phyloP scores from a whole-genome alignment of 2,113 vertebrate genomes.

The Ivindomyrus marchei region DNA sequence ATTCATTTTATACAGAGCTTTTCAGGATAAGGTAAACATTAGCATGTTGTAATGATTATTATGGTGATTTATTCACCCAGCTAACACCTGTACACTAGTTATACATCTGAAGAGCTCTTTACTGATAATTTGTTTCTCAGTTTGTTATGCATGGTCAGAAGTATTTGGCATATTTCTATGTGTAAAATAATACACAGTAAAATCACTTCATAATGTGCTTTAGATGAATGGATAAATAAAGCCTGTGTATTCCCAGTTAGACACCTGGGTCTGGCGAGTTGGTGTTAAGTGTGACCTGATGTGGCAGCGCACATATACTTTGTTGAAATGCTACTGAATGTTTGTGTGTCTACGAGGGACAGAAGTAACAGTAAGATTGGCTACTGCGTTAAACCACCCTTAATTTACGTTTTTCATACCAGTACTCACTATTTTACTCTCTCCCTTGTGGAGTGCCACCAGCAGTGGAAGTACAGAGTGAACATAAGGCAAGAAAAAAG shows the following conservation, averaged over 20 bases:
- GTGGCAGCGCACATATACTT: neutral
- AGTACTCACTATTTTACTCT: neutral
- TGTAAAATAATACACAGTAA: neutral
- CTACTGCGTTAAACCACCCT: neutral
- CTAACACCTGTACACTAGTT: slow-evolving; percentile 6
- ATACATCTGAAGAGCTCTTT: neutral
- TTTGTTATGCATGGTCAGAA: neutral
- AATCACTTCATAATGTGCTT: neutral
- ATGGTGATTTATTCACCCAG: slow-evolving; percentile 4
- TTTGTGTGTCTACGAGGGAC: neutral
- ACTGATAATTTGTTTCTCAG: neutral
- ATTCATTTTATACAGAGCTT: neutral
- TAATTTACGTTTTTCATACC: neutral
- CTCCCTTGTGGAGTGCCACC: neutral
- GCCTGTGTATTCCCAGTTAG: neutral
- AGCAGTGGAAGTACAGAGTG: neutral
- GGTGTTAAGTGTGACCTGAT: neutral
- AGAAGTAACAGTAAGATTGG: neutral
- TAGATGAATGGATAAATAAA: neutral
- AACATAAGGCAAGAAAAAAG: neutral
- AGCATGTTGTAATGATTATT: neutral
- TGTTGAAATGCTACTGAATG: neutral
- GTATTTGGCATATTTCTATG: neutral
- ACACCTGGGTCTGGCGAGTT: neutral
- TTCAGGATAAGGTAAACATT: neutral